Evolutionary conservation across 2,888 invertebrate genomes (phyloP), one percentile per base, ranked within the genome.

Genomic region (Drosophila suboccidentalis): DNA sequence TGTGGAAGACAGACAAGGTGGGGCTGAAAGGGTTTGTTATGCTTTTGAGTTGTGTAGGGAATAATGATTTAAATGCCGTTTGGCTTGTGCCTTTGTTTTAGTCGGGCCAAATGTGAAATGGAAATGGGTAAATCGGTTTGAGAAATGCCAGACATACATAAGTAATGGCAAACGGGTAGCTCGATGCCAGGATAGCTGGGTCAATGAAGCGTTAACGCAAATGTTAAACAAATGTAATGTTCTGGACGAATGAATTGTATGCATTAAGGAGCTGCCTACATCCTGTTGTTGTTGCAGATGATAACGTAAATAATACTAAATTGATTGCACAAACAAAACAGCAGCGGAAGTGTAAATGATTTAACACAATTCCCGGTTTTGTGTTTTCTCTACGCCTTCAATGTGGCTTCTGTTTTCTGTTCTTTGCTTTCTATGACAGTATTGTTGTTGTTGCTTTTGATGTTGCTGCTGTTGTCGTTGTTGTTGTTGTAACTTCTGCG

Each of bases 151-250:
- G 88, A 22, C 68, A 66, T 68, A 61, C 67, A 69, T 77, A 80
- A 84, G 73, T 78, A 89, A 83, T 72, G 84, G 60, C 19, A 60
- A 46, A 47, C 29, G 55, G 46, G 19, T 32, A 26, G 22, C n/a
- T 4, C 8, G 11, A 22, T 32, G 69, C 57, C 58, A 26, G 65
- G 63, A 68, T 59, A 59, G 66, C 82, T 69, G 60, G 82, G 61
- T 77, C 90, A 90, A 82, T 90, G 87, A 80, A 80, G 89, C 89
- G 84, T 82, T 89, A 90, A 84, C 78, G 71, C 71, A 87, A 90
- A 90, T 90, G 87, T 87, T 90, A 90, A 89, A 90, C 89, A 89
- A 90, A 90, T 90, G 84, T 90, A 90, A 82, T 89, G 90, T 90
- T 90, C 90, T 89, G 90, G 87, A 79, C 84, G 89, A 90, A 76